These are phyloP conservation scores for Eutolmus rufibarbis DNA, from an alignment of 2,888 invertebrate genomes.

Conservation along the genomic window DNA sequence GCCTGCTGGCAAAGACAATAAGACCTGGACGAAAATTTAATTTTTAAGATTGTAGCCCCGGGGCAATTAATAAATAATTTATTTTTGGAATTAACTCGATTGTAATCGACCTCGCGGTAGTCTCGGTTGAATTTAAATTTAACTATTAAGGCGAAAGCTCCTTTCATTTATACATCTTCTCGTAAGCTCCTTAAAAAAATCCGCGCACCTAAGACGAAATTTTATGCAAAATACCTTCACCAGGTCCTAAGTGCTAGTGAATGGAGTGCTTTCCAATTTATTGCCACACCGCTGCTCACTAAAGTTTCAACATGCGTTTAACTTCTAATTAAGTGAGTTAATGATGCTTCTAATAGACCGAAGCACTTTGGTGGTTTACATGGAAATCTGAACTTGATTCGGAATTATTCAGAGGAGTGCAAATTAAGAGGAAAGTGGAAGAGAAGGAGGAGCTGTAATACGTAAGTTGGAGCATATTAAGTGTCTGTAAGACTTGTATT, in stretches of 20 bases:
- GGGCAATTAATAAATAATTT: not conserved
- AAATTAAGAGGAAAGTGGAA: not conserved
- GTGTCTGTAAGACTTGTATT: not conserved
- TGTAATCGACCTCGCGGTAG: not conserved
- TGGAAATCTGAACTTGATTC: not conserved
- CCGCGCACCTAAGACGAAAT: not conserved
- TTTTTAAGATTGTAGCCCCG: not conserved
- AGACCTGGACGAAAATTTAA: not conserved
- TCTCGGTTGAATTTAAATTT: not conserved
- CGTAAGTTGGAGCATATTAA: not conserved
- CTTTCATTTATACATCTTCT: not conserved
- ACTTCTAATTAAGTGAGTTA: conserved; percentile 28
- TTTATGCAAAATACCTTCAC: not conserved
- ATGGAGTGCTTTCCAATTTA: not conserved
- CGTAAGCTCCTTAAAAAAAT: not conserved
- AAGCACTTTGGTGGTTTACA: conserved; percentile 5
- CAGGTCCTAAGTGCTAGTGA: not conserved
- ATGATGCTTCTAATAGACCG: conserved; percentile 12
- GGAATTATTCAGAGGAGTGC: not conserved
- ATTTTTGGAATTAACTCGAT: not conserved
- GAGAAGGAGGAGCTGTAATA: not conserved
- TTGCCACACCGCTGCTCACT: not conserved
- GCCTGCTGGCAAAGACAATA: not conserved
- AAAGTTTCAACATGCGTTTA: conserved; percentile 18
- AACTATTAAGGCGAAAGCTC: not conserved